Evolutionary conservation across 2,888 invertebrate species (phyloP), one percentile per base, ranked within the genome.

Genomic region (Prenolepis imparis): DNA sequence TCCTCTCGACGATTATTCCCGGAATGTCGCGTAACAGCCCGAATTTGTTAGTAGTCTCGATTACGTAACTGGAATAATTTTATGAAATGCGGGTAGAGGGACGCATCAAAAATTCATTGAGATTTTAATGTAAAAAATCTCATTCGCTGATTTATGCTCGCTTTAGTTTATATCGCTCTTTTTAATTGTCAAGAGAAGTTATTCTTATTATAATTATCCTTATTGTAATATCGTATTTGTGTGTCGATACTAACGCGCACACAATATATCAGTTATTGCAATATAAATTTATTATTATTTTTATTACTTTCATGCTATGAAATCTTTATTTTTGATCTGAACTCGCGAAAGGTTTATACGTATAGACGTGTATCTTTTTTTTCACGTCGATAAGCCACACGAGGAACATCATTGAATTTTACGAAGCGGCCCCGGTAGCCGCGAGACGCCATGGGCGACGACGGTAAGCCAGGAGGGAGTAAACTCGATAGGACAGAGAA

Each of bases 401-500:
- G 87, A 59, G 85, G 77, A 88, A 86, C 88, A 88, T 88, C 88
- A 88, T 88, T 88, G 88, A 84, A 86, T 87, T 88, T 85, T 82
- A 88, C 88, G 88, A 88, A 87, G 88, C 88, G 84, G 83, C 77
- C 82, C 48, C 82, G 84, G 87, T 88, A 87, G 88, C 67, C 85
- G 84, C 86, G 88, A 52, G 48, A 88, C 81, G 84, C 82, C 44
- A 80, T n/a, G 59, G 72, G 82, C 84, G 88, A 84, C 86, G 86
- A 83, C 84, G 90, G 88, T 90, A 90, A 90, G 89, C 88, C 90
- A 86, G 85, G 89, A 86, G 91, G 87, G 88, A 91, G 91, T 90
- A 88, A 91, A 91, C 91, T 91, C 88, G 90, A 89, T 90, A 90
- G 90, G 90, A 89, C 90, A 87, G 89, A 87, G 89, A 90, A 90